Evolutionary conservation across 2,888 invertebrate species (phyloP), one percentile per base, ranked within the genome.

Genomic region (Apotomis capreana): DNA sequence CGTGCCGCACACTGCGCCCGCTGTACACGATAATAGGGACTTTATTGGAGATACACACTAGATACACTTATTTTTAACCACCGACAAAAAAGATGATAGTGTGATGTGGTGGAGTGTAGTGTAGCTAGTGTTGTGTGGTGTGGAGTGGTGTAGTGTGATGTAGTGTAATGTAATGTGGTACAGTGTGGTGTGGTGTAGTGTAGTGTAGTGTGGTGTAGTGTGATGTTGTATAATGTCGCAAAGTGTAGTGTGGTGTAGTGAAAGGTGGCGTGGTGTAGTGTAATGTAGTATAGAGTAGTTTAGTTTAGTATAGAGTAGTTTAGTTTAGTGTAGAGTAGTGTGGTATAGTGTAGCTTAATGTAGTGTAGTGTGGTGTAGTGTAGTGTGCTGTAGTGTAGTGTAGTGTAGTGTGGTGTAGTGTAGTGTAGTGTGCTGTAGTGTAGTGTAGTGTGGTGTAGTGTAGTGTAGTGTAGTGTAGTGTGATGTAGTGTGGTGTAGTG

Each of bases 1-100:
- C 0, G 91, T 89, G 75, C 87, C 84, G 78, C 88, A 82, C 62
- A 80, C 80, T 36, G 76, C 76, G 55, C 78, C 78, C 75, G 77
- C 79, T 74, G 73, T 70, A 51, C 5, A 40, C 40, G 26, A 13
- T 26, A 15, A 40, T 15, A 15, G 6, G 12, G 26, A 26, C 26
- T 26, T 15, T 26, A 26, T 26, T 26, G 26, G 26, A 26, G 26
- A 26, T 15, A 26, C 26, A 26, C 26, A 26, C 26, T 26, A 2
- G 26, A 26, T 26, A 26, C 26, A 26, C 26, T 15, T 15, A 15
- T 15, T 15, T 15, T 15, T 15, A 15, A 15, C 15, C 15, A 15
- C 15, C 15, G 15, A 15, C 15, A 15, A 15, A 15, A 15, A 15
- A 15, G 15, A 15, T 15, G 15, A 9, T 46, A 46, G 49, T 49